A percentile compares a stretch with the other conserved stretches of the same genome.
These are phyloP conservation scores for Gallinago solitaria DNA, from an alignment of 2,797 vertebrate species.

Conservation along the genomic window DNA sequence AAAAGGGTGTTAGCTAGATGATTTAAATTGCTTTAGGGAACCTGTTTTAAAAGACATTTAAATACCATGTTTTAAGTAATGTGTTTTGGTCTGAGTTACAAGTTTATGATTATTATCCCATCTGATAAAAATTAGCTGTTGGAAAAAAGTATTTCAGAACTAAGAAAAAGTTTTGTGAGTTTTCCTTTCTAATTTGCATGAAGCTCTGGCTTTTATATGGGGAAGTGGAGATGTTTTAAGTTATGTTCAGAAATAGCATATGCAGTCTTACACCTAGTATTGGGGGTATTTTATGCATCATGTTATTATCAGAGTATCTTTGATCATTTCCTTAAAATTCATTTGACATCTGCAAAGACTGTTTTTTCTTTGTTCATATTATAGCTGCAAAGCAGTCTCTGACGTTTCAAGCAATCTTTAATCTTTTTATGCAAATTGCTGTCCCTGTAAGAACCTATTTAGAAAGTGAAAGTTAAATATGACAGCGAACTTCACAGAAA, in stretches of 20 bases:
- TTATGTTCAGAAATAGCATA: neutral
- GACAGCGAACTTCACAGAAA: neutral
- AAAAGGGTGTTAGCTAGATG: neutral
- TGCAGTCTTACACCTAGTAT: neutral
- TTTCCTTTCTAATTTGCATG: neutral
- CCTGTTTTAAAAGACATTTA: neutral
- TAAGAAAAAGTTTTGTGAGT: neutral
- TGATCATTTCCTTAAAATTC: slow-evolving; percentile 13
- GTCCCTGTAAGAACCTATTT: slow-evolving; percentile 12
- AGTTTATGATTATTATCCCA: neutral
- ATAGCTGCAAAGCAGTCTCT: neutral
- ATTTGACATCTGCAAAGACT: slow-evolving; percentile 13
- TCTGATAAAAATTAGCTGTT: neutral
- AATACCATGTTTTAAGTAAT: neutral
- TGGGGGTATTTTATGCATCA: neutral
- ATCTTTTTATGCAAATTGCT: slow-evolving; percentile 44
- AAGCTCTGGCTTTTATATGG: neutral
- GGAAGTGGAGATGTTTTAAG: neutral
- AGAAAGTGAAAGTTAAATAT: slow-evolving; percentile 26
- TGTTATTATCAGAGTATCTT: neutral
- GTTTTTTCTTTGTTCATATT: neutral
- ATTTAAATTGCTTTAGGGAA: neutral
- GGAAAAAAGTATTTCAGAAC: neutral
- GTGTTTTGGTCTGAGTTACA: neutral
- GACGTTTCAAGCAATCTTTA: slow-evolving; percentile 19